Evolutionary conservation across 2,113 vertebrate species (phyloP).

Genomic region (Naja naja): DNA sequence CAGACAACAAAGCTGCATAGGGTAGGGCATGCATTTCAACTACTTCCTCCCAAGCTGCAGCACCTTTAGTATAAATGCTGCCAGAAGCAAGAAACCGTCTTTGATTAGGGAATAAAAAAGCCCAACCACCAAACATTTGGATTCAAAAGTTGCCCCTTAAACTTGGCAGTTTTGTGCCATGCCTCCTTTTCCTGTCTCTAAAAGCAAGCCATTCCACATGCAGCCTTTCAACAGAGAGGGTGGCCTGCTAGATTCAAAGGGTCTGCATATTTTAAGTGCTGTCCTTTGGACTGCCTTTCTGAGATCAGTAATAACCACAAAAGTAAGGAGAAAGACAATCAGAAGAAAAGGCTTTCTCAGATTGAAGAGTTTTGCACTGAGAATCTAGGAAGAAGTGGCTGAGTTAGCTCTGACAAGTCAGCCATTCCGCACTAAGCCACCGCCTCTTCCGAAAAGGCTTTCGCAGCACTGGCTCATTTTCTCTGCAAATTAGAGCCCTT

Average conservation of each 20-base stretch:
- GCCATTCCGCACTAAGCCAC: constrained; percentile 5
- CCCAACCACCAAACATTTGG: constrained; percentile 70
- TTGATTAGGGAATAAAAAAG: constrained; percentile 71
- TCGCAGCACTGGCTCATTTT: background rate
- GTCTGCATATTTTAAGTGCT: constrained; percentile 10
- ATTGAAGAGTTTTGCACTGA: constrained; percentile 40
- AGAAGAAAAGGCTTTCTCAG: constrained; percentile 39
- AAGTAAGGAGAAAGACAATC: background rate
- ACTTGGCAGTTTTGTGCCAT: constrained; percentile 53
- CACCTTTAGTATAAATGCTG: constrained; percentile 12
- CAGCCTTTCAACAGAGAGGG: constrained; percentile 45
- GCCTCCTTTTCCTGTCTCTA: constrained; percentile 31
- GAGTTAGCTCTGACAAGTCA: constrained; percentile 24
- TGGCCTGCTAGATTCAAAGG: background rate
- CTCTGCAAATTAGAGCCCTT: constrained; percentile 74
- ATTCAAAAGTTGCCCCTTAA: constrained; percentile 69
- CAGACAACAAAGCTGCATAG: constrained; percentile 34
- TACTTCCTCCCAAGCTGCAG: constrained; percentile 49
- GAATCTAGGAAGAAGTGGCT: constrained; percentile 29
- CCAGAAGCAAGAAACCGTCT: constrained; percentile 55
- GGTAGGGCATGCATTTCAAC: constrained; percentile 3
- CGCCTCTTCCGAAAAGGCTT: background rate
- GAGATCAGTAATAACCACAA: background rate
- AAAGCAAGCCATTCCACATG: constrained; percentile 50
- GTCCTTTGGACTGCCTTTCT: constrained; percentile 4